Evolutionary conservation across 2,888 invertebrate genomes (phyloP).

Genomic region (Nemotelus pantherinus): DNA sequence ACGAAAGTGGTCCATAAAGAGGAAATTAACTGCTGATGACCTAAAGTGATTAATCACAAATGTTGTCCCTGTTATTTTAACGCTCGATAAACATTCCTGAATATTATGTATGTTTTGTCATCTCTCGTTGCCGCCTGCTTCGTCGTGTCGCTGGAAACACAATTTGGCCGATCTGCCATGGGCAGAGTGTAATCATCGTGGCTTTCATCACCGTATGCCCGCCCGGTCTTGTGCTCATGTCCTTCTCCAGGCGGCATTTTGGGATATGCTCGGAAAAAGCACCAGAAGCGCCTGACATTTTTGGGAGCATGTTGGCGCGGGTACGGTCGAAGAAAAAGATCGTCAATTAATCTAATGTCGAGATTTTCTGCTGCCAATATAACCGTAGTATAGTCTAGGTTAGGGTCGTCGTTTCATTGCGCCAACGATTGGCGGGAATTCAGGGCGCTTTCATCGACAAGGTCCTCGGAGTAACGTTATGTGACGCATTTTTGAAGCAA

Average conservation of each 20-base stretch:
- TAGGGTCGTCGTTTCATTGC: conserved; percentile 3
- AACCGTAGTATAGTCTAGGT: not conserved
- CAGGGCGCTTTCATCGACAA: not conserved
- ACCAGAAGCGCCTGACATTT: not conserved
- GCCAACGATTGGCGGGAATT: not conserved
- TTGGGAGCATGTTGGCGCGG: not conserved
- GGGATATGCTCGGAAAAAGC: not conserved
- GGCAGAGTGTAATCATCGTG: not conserved
- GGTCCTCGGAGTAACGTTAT: not conserved
- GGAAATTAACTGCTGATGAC: conserved; percentile 37
- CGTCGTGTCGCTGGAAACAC: no score
- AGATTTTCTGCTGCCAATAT: conserved; percentile 26
- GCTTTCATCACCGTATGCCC: not conserved
- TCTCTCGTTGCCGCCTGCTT: not conserved
- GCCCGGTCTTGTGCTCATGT: not conserved
- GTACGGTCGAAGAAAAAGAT: not conserved
- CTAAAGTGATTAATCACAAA: conserved; percentile 40
- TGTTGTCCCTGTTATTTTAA: conserved; percentile 22
- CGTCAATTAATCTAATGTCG: conserved; percentile 32
- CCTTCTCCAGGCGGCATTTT: not conserved
- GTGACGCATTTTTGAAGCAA: not conserved
- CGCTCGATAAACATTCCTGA: conserved; percentile 15
- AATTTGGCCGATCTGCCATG: not conserved
- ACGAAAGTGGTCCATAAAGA: conserved; percentile 38
- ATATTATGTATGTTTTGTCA: conserved; percentile 26